Evolutionary conservation across 2,797 vertebrate species (phyloP).

Genomic region (Peromyscus melanophrys): DNA sequence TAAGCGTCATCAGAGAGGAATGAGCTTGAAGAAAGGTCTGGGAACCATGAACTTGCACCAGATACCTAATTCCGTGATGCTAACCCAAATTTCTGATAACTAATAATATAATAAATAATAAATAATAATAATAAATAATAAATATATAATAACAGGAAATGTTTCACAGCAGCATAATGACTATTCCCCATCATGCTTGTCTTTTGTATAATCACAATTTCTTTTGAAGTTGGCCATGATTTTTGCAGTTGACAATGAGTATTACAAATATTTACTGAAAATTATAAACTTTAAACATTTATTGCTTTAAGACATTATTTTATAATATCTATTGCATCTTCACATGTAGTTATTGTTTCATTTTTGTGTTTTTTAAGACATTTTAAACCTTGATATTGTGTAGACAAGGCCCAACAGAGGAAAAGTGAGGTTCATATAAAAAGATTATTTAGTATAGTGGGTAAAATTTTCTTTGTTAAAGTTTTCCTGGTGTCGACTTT

Average conservation of each 20-base stretch:
- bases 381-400: neutral
- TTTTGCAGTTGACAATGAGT: neutral
- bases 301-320: neutral
- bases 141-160: neutral
- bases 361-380: neutral
- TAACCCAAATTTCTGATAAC: neutral
- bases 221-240: neutral
- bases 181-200: neutral
- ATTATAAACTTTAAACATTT: neutral
- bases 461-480: constrained; percentile 13
- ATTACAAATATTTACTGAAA: neutral
- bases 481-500: neutral
- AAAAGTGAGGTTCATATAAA: neutral
- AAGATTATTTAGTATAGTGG: neutral
- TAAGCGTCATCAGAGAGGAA: neutral
- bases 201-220: neutral
- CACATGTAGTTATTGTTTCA: neutral
- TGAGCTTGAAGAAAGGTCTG: neutral
- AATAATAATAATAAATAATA: too few relatives aligned
- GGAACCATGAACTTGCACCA: neutral
- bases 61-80: neutral
- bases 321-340: neutral
- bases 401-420: neutral
- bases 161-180: neutral
- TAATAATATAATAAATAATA: neutral